Conservation (phyloP, 2,113 vertebrate species). For the Oreotrochilus melanogaster region DNA sequence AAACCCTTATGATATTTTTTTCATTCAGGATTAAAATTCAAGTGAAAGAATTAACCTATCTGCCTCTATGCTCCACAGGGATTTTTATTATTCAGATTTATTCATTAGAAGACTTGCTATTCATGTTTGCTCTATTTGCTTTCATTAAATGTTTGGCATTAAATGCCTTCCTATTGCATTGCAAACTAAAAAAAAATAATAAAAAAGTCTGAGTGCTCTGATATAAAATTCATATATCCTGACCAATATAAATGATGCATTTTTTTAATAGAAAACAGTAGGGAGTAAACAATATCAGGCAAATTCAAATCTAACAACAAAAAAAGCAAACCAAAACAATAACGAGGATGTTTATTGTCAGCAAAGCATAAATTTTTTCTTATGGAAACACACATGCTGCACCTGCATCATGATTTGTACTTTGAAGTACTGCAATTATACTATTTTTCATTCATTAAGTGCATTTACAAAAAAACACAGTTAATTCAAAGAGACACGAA, state of each 20-base stretch:
- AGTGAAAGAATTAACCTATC: constrained; percentile 70
- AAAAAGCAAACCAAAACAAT: background rate
- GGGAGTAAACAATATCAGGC: background rate
- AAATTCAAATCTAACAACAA: background rate
- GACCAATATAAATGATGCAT: background rate
- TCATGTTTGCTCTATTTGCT: constrained; percentile 65
- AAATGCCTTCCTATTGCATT: background rate
- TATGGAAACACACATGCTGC: background rate
- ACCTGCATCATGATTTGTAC: background rate
- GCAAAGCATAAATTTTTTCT: background rate
- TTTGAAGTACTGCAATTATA: background rate
- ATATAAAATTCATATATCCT: background rate
- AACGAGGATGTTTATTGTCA: background rate
- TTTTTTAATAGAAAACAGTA: background rate
- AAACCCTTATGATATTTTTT: background rate
- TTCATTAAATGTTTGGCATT: constrained; percentile 63
- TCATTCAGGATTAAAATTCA: constrained; percentile 64
- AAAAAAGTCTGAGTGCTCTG: background rate
- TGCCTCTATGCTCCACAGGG: constrained; percentile 27
- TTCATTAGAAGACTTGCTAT: constrained; percentile 66
- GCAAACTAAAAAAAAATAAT: background rate
- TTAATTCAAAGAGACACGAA: background rate
- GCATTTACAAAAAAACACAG: background rate
- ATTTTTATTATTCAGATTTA: constrained; percentile 74
- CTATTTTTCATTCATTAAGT: background rate